Evolutionary conservation across 2,113 vertebrate species (phyloP), one percentile per base, ranked within the genome.

Genomic region (Xiphophorus hellerii): DNA sequence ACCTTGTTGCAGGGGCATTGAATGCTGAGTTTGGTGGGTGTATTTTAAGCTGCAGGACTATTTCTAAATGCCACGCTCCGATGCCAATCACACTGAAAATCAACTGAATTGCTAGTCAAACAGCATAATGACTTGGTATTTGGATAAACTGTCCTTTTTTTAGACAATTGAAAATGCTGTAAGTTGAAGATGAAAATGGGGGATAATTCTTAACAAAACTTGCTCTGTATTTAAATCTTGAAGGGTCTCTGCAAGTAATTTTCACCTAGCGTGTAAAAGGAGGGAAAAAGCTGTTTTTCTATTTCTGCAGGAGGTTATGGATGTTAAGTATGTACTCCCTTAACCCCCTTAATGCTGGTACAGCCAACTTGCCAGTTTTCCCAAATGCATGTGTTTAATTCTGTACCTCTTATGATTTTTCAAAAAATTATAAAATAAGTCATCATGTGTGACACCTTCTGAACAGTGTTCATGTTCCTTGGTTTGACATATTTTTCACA

Each of bases 1-100:
- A 87, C 82, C 72, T 82, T 86, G 73, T 78, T 82, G 64, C 74
- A 81, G 62, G 67, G 69, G 78, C 54, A 58, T 42, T 82, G 62
- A 74, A 63, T 30, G 64, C 74, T 1, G 33, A 67, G 28, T 33
- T 74, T 75, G 17, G 51, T 54, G 74, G 76, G 84, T 15, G 11
- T 74, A 76, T 86, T 83, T 79, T 35, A 72, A 83, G 77, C 80
- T 77, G 62, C 35, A 44, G 74, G 76, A 60, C 62, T 62, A n/a
- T 71, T 82, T 85, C 71, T 86, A 74, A 84, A 90, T 73, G 76
- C 60, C 71, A 77, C 29, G 70, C 51, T 35, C 6, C 61, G 68
- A 69, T 79, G 80, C 78, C 84, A 84, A 0, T 86, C 74, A 68
- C 54, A 77, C 77, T 79, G 10, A 66, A 70, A 80, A 83, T 69